phyloP scores from a whole-genome alignment of 2,888 invertebrate species.

The Leptopilina drosophilae region DNA sequence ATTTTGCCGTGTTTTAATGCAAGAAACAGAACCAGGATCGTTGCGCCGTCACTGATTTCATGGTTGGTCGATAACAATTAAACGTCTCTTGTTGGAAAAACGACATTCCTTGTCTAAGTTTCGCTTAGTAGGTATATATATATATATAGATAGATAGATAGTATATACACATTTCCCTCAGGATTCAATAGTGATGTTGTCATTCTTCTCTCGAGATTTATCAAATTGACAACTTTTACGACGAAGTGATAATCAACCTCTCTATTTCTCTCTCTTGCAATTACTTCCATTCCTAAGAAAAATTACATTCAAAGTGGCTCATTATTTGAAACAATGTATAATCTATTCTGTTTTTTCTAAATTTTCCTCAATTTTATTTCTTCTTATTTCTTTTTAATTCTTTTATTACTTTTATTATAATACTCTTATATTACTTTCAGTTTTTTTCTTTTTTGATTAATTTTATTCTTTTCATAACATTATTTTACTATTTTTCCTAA shows the following conservation, averaged over 20 bases:
- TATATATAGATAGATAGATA: too few relatives aligned
- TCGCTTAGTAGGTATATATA: too few relatives aligned
- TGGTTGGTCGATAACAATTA: slow-evolving; percentile 29
- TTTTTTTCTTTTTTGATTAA: too few relatives aligned
- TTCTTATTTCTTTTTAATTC: too few relatives aligned
- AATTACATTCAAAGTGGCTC: too few relatives aligned
- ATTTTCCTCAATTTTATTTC: too few relatives aligned
- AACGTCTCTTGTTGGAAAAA: slow-evolving; percentile 18
- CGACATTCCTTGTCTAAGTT: slow-evolving; percentile 15
- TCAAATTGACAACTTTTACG: slow-evolving; percentile 1
- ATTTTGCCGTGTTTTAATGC: not conserved
- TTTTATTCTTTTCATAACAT: too few relatives aligned
- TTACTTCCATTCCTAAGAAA: not conserved
- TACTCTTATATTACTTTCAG: too few relatives aligned
- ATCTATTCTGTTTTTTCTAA: too few relatives aligned
- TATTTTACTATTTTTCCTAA: too few relatives aligned
- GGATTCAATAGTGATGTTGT: not conserved
- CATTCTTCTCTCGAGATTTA: not conserved
- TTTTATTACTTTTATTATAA: too few relatives aligned
- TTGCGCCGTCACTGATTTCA: slow-evolving; percentile 21
- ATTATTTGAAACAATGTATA: too few relatives aligned
- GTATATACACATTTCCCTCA: not conserved
- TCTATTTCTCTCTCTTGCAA: not conserved
- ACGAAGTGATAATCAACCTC: not conserved
- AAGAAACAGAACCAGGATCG: slow-evolving; percentile 2